Conservation (phyloP, 23 tunicate genomes). For the Styela clava region DNA sequence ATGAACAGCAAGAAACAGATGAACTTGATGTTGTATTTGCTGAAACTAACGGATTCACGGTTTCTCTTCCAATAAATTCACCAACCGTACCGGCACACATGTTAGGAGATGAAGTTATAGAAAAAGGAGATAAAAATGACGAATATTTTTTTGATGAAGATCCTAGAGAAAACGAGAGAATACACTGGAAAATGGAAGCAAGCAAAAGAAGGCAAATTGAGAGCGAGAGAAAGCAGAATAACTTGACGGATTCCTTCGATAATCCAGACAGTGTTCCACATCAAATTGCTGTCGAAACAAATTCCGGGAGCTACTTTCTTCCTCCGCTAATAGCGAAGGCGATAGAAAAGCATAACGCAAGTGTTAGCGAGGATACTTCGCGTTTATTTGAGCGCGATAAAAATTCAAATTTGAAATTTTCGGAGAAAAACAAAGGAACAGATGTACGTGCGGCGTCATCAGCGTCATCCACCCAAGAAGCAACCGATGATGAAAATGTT, state of each 20-base stretch:
- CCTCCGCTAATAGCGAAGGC: background rate
- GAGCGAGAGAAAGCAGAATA: background rate
- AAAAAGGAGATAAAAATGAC: background rate
- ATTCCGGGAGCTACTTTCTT: background rate
- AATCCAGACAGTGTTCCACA: background rate
- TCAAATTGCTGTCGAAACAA: background rate
- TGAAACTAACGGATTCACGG: background rate
- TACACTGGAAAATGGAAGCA: background rate
- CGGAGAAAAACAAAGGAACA: background rate
- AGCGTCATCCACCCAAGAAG: background rate
- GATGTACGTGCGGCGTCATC: background rate
- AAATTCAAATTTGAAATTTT: constrained; percentile 1
- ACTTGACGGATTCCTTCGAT: background rate
- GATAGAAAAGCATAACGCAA: background rate
- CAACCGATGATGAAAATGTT: constrained; percentile 2
- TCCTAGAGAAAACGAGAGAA: background rate
- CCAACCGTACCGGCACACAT: constrained; percentile 5
- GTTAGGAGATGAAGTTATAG: background rate
- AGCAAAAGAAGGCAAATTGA: background rate
- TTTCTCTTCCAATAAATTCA: constrained; percentile 7
- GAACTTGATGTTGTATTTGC: background rate
- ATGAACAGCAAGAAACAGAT: background rate
- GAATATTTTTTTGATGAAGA: background rate
- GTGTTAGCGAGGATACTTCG: background rate
- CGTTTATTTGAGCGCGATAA: background rate